Conservation (phyloP, 1,140 invertebrate genomes). For the Rhyzopertha dominica region DNA sequence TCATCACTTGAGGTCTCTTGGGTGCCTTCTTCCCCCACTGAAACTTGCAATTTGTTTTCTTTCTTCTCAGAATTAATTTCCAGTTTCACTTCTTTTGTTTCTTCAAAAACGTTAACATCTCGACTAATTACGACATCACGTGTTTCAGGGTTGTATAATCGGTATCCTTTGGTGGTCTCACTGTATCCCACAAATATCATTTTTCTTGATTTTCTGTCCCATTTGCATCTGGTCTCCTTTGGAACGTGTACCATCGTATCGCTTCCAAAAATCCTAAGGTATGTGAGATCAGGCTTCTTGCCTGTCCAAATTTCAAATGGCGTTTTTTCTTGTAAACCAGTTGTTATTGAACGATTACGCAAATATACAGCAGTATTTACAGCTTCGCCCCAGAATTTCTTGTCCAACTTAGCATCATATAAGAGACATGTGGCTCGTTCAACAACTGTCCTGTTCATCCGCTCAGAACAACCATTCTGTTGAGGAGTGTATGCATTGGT, state of each 20-base stretch:
- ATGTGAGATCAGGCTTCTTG: constrained; percentile 31
- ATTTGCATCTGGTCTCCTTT: constrained; percentile 32
- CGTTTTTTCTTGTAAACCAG: constrained; percentile 17
- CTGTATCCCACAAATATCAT: constrained; percentile 27
- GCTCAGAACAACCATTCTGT: constrained; percentile 47
- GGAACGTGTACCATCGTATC: constrained; percentile 35
- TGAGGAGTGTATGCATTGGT: constrained; percentile 40
- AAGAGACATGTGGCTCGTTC: constrained; percentile 43
- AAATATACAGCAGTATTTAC: constrained; percentile 46
- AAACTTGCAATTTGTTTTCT: no score
- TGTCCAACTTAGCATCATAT: constrained; percentile 33
- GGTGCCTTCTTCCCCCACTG: no score
- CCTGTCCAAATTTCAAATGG: constrained; percentile 29
- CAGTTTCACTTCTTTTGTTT: no score
- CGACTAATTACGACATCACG: constrained; percentile 28
- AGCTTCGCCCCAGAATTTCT: constrained; percentile 45
- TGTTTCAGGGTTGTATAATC: constrained; percentile 27
- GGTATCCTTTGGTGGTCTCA: constrained; percentile 24
- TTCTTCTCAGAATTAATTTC: no score
- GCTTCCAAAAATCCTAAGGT: constrained; percentile 37
- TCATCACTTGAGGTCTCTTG: no score
- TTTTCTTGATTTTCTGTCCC: constrained; percentile 28
- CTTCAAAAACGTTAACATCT: constrained; percentile 38
- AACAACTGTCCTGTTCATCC: constrained; percentile 42
- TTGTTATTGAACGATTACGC: constrained; percentile 37